Evolutionary conservation across 2,797 vertebrate species (phyloP).

Genomic region (Artibeus lituratus): DNA sequence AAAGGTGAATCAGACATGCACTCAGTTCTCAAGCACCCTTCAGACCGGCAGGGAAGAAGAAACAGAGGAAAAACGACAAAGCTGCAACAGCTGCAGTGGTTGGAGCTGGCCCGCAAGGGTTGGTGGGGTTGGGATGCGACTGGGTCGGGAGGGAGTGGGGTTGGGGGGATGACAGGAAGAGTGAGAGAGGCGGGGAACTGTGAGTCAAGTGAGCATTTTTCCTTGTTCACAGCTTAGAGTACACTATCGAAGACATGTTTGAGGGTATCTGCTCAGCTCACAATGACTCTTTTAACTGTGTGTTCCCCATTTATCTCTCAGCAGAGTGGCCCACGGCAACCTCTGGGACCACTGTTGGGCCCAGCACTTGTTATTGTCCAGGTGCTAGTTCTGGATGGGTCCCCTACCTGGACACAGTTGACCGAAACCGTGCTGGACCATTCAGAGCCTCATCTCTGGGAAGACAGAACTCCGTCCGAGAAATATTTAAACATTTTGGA

Average conservation of each 20-base stretch:
- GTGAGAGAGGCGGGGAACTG: background rate
- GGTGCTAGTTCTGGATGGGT: background rate
- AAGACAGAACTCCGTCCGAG: background rate
- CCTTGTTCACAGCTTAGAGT: background rate
- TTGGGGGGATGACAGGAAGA: rapidly evolving
- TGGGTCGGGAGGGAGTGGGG: too few relatives aligned
- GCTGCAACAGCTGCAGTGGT: background rate
- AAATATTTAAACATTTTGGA: background rate
- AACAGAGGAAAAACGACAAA: background rate
- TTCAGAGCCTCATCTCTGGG: background rate
- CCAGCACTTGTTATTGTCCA: background rate
- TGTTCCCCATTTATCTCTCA: background rate
- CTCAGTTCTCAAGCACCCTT: background rate
- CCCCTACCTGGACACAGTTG: background rate
- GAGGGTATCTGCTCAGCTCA: background rate
- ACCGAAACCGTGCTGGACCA: background rate
- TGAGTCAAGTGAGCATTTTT: background rate
- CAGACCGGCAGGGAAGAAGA: background rate
- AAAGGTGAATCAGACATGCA: background rate
- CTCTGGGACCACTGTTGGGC: background rate
- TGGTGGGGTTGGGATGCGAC: too few relatives aligned
- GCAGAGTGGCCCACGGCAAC: background rate
- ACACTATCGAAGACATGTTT: background rate
- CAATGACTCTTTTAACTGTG: background rate
- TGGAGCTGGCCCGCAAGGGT: background rate